These are phyloP conservation scores for Mycteria americana DNA, from an alignment of 2,797 vertebrate genomes.

Conservation along the genomic window DNA sequence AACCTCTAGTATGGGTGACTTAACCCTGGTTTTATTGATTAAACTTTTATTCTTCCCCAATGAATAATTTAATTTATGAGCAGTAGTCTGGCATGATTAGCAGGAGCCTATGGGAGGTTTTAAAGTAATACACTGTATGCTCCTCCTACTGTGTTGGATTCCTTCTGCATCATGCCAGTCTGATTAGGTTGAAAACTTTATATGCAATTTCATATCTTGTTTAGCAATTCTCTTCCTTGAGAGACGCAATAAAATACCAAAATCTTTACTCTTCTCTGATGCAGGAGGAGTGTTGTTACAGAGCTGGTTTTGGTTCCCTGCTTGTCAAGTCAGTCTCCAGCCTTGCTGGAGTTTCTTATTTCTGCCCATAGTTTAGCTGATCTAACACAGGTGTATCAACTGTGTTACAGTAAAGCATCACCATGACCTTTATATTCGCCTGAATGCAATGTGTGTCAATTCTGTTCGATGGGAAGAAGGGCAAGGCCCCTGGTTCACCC, in stretches of 20 bases:
- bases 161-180: background rate
- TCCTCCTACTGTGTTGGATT: background rate
- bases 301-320: background rate
- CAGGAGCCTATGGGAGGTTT: background rate
- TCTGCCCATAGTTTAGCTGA: background rate
- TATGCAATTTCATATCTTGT: background rate
- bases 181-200: background rate
- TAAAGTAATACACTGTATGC: background rate
- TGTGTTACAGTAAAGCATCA: background rate
- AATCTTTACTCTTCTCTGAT: background rate
- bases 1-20: constrained; percentile 19
- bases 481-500: background rate
- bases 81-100: constrained; percentile 40
- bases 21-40: constrained; percentile 72
- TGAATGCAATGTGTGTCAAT: fast-evolving
- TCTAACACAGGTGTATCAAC: background rate
- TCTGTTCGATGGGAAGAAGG: background rate
- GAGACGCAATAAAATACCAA: background rate
- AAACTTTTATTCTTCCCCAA: constrained; percentile 70
- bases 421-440: fast-evolving
- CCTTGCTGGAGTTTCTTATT: background rate
- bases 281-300: background rate
- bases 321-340: background rate
- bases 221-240: background rate
- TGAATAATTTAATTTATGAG: constrained; percentile 69